Evolutionary conservation across 2,797 vertebrate species (phyloP).

Genomic region (Ptychobarbus kaznakovi): DNA sequence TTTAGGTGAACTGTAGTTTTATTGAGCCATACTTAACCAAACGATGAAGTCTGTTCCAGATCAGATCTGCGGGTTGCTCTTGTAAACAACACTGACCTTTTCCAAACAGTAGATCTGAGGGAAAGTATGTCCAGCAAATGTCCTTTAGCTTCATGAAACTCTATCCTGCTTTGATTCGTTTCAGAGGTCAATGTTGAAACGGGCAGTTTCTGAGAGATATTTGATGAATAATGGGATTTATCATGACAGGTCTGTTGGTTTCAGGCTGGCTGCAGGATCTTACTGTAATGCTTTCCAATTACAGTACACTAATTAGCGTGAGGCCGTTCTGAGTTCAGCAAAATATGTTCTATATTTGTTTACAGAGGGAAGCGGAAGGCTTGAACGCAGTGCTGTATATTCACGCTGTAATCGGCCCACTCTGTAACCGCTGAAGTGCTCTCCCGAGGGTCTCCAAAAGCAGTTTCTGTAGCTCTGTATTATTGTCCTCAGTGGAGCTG

Average conservation of each 20-base stretch:
- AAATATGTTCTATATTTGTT: background rate
- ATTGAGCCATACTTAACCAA: background rate
- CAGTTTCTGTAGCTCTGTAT: background rate
- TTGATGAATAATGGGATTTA: background rate
- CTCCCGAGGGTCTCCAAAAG: slow-evolving; percentile 25
- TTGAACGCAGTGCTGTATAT: slow-evolving; percentile 21
- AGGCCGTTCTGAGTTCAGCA: background rate
- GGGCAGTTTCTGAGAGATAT: background rate
- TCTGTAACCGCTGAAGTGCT: slow-evolving; percentile 28
- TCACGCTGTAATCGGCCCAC: slow-evolving; percentile 29
- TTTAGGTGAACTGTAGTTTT: background rate
- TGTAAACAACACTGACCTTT: slow-evolving; percentile 4
- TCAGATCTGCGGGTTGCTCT: background rate
- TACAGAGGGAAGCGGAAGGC: background rate
- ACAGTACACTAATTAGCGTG: background rate
- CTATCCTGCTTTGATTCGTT: background rate
- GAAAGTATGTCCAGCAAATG: background rate
- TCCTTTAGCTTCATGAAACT: background rate
- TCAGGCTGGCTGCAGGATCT: background rate
- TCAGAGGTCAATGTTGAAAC: background rate
- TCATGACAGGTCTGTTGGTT: background rate
- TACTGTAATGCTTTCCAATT: slow-evolving; percentile 13
- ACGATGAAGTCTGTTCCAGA: background rate
- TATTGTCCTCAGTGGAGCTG: slow-evolving; percentile 31
- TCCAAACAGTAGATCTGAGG: background rate